Base-by-base conservation (phyloP, 2,797 vertebrate genomes). In the Allochrocebus solatus region DNA sequence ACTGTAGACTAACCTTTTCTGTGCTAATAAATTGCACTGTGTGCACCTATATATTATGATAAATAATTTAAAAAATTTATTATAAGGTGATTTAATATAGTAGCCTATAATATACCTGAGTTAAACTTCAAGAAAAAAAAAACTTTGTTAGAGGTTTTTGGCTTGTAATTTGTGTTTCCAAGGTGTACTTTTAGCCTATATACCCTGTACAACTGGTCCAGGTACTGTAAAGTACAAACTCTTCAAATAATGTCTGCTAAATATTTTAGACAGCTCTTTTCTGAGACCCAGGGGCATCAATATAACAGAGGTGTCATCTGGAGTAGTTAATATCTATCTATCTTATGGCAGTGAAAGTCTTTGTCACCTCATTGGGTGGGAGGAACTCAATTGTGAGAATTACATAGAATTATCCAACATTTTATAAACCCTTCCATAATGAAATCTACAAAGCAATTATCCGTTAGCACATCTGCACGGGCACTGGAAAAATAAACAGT, bases 381-480 rank as follows among this genome's bases (percentile, higher is more conserved):
- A 96, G n/a, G 13, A 95, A 11, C 11, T 81, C 92, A 96, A 26
- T 36, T 96, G n/a, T 80, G 82, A 96, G 43, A 89, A 95, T 33
- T 96, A 80, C 53, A 81, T 0, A 4, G 41, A 92, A 79, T 88
- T 67, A 80, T 53, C 46, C 39, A 79, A 86, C 53, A 88, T 64
- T 98, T 95, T 95, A 92, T 43, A 75, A 85, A 90, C 14, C 53
- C 41, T 97, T 90, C 95, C 19, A 75, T 96, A 96, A 95, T 86
- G 85, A 97, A 98, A 81, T 92, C 70, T 96, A 91, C 1, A 95
- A 98, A 70, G 67, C 97, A 97, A 94, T 98, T 98, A 97, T 82
- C 53, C 22, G 74, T 97, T 96, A 98, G 22, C 86, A 92, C 92
- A 97, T 97, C 96, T 98, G 59, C 89, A 78, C 85, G 95, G 92